Evolutionary conservation across 2,113 vertebrate genomes (phyloP).

Genomic region (Hippolais icterina): DNA sequence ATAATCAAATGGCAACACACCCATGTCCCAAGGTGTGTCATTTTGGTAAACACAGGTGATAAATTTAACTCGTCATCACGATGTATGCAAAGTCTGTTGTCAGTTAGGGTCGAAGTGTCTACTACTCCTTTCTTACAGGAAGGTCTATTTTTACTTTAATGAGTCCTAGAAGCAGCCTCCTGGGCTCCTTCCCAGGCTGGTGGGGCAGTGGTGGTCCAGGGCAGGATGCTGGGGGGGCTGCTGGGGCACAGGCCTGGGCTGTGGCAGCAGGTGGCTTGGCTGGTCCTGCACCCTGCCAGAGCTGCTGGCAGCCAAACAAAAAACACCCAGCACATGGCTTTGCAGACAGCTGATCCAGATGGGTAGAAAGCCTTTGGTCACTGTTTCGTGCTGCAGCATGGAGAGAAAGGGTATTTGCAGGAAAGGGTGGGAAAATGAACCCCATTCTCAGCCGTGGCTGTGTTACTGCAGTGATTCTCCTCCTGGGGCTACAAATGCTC

Average conservation of each 20-base stretch:
- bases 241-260: background rate
- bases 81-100: background rate
- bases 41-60: background rate
- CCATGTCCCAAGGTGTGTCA: background rate
- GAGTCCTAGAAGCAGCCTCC: background rate
- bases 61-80: background rate
- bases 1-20: too few relatives aligned
- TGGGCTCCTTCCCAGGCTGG: background rate
- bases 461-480: rapidly evolving
- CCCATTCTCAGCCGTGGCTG: rapidly evolving
- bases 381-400: rapidly evolving
- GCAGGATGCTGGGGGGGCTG: background rate
- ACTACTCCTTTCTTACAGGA: background rate
- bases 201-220: background rate
- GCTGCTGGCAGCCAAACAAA: rapidly evolving
- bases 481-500: background rate
- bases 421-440: background rate
- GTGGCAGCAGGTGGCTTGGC: rapidly evolving
- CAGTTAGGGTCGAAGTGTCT: background rate
- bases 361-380: background rate
- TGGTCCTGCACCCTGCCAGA: rapidly evolving
- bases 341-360: background rate
- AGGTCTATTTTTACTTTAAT: background rate
- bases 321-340: rapidly evolving
- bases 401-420: background rate